A percentile compares a stretch with the other conserved stretches of the same genome.
Evolutionary conservation across 2,888 invertebrate species (phyloP).

Genomic region (Drosophila differens): DNA sequence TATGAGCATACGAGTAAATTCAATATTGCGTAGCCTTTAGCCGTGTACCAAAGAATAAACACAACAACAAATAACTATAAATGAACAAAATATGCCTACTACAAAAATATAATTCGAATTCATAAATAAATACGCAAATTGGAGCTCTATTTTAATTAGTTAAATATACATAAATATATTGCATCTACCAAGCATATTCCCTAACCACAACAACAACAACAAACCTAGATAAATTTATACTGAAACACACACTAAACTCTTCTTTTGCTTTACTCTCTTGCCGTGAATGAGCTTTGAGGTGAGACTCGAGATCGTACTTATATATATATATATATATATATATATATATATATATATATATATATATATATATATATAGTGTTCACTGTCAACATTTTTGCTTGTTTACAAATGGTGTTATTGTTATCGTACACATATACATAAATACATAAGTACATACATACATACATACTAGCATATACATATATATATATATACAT

Average conservation of each 20-base stretch:
- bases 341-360: not conserved
- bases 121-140: constrained; percentile 39
- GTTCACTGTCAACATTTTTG: constrained; percentile 8
- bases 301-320: constrained; percentile 11
- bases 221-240: constrained; percentile 43
- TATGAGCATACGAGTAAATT: constrained; percentile 41
- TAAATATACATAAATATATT: constrained; percentile 65
- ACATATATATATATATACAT: constrained; percentile 14
- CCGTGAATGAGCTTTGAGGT: constrained; percentile 49
- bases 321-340: not conserved
- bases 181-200: constrained; percentile 24
- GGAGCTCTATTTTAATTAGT: constrained; percentile 70
- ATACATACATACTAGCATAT: constrained; percentile 5
- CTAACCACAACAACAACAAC: not conserved
- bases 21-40: constrained; percentile 73
- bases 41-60: constrained; percentile 71
- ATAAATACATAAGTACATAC: constrained; percentile 6
- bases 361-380: constrained; percentile 5
- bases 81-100: constrained; percentile 38
- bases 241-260: constrained; percentile 6
- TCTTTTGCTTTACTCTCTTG: constrained; percentile 23
- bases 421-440: constrained; percentile 55
- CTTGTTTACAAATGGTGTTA: constrained; percentile 44
- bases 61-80: constrained; percentile 23
- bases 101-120: constrained; percentile 21